These are phyloP conservation scores for Diabrotica virgifera DNA, from an alignment of 1,140 invertebrate genomes.

Conservation along the genomic window DNA sequence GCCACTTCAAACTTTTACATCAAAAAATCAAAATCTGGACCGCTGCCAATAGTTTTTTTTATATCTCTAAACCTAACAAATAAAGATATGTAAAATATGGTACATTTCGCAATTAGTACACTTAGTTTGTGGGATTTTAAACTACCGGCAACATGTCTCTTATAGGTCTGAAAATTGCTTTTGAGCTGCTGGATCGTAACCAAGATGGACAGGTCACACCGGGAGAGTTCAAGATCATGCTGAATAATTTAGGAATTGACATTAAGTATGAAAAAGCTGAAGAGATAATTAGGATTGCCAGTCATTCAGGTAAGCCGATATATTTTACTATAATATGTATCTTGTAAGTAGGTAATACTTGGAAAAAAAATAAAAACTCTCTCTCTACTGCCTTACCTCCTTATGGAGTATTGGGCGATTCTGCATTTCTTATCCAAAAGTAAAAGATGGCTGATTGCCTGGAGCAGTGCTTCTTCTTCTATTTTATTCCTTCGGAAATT, in stretches of 20 bases:
- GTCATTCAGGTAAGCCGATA: conserved; percentile 57
- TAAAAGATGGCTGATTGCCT: too few species aligned
- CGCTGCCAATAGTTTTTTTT: background rate
- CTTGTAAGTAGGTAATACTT: too few species aligned
- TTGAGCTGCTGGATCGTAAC: conserved; percentile 69
- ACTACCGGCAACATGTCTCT: conserved; percentile 4
- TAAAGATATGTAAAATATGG: background rate
- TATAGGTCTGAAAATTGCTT: conserved; percentile 70
- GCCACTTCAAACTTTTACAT: background rate
- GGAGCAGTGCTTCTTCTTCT: too few species aligned
- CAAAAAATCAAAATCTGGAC: conserved; percentile 3
- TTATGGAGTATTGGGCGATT: too few species aligned
- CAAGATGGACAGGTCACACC: conserved; percentile 69
- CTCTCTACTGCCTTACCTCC: too few species aligned
- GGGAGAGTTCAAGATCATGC: conserved; percentile 70
- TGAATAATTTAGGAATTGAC: conserved; percentile 69
- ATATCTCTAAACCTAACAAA: background rate
- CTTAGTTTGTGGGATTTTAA: conserved; percentile 7
- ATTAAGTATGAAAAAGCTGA: conserved; percentile 67
- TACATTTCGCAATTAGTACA: background rate
- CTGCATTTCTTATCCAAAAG: too few species aligned
- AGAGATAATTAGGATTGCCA: conserved; percentile 67
- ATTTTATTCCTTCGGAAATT: too few species aligned
- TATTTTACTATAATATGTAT: background rate
- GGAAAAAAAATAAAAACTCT: too few species aligned